Evolutionary conservation across 2,113 vertebrate genomes (phyloP), one percentile per base, ranked within the genome.

Genomic region (Catagonus wagneri): DNA sequence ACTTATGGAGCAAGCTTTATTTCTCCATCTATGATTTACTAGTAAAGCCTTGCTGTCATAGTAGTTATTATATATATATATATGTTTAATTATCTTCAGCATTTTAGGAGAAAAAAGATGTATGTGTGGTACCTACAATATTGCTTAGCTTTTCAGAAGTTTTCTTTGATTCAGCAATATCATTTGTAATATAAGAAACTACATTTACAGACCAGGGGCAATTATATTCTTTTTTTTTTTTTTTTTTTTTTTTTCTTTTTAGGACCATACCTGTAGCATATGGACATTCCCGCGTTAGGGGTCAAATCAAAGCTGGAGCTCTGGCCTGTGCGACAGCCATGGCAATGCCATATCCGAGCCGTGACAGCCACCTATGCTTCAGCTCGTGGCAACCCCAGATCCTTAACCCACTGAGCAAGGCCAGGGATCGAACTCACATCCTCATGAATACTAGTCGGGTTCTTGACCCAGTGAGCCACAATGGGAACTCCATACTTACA

Each of bases 101-200:
- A 72, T 61, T 92, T 85, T 60, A 86, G n/a, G n/a, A 74, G n/a
- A 87, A 90, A 81, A 81, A 22, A 6, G 0, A 12, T 78, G 63
- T 9, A 93, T 60, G 19, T 14, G 32, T 83, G 65, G 17, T 22
- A 27, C 19, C 7, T 58, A n/a, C 1, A 72, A 2, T 60, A 39
- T 58, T 68, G 8, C 54, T 61, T 79, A 39, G 1, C 16, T 95
- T 89, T 39, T 58, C 60, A 94, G 9, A 29, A 27, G 13, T 84
- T 44, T 61, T 50, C 65, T 15, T 90, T 63, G 23, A 61, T n/a
- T 69, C 19, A 90, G 1, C n/a, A 72, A 52, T 65, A 60, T 20
- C 5, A 87, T 92, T 66, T 87, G 7, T 83, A 90, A 93, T 52
- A n/a, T 32, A 68, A 93, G 15, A 60, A 66, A 72, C 81, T 36